Evolutionary conservation across 2,888 invertebrate species (phyloP), one percentile per base, ranked within the genome.

Genomic region (Vanessa cardui): DNA sequence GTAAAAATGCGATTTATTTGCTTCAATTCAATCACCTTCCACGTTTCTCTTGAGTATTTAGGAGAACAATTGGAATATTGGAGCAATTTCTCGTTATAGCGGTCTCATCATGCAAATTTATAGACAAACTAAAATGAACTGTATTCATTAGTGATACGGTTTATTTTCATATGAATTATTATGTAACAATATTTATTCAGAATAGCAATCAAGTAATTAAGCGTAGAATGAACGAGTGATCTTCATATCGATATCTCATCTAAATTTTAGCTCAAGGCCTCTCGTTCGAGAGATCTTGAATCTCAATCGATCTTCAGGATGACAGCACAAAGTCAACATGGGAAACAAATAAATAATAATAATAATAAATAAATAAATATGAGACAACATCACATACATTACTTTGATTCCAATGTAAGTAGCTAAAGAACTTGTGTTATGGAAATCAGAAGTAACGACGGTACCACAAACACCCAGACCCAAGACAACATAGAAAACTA

Each of bases 171-270:
- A n/a, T 39, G 33, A 7, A 18, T 8, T 56, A 39, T n/a, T 3
- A n/a, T 18, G 33, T 33, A 33, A 39, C n/a, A 39, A 52, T 46
- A 49, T 62, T 62, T 56, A 26, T 18, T 62, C 21, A 49, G 33
- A 33, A 49, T 21, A 26, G 45, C 33, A 64, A 46, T 20, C 20
- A 21, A 58, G 20, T 47, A n/a, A 61, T 66, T 46, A 46, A 54
- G n/a, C 52, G 52, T 54, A 54, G 46, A 61, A 31, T 21, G 21
- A 60, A 58, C 44, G 26, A 66, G 33, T 66, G 56, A 66, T 61
- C 49, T 49, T 62, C 56, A 62, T 62, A 58, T 66, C 61, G 21
- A 66, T 26, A 33, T 62, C 47, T 66, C 33, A 52, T 65, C 64
- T 65, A 6, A 26, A 59, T 54, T 65, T 66, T 61, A 54, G 47